These are phyloP conservation scores for Arvicanthis niloticus DNA, from an alignment of 2,113 vertebrate genomes.

Conservation along the genomic window DNA sequence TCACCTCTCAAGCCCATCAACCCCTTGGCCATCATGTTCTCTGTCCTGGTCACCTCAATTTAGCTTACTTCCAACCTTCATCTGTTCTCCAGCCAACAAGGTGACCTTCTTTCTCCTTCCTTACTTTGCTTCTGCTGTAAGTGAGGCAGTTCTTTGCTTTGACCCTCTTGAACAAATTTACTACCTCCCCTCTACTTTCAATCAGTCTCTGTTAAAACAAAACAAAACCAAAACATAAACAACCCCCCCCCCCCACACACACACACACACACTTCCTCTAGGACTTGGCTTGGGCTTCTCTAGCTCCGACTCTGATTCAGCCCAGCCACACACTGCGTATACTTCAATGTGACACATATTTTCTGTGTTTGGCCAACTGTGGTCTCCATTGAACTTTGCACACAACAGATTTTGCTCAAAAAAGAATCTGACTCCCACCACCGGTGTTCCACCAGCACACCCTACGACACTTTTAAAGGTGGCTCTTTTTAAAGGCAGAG, in stretches of 20 bases:
- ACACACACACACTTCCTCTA: background rate
- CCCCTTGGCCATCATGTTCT: background rate
- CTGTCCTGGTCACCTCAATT: background rate
- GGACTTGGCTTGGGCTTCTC: background rate
- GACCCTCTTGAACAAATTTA: background rate
- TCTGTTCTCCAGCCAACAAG: background rate
- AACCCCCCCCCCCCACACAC: no score
- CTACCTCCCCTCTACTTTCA: background rate
- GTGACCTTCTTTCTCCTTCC: background rate
- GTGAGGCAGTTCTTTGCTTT: background rate
- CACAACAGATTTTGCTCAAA: background rate
- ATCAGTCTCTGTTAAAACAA: background rate
- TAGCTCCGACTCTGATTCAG: background rate
- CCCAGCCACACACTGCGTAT: background rate
- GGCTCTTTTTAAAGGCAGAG: background rate
- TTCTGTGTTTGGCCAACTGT: background rate
- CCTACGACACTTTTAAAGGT: background rate
- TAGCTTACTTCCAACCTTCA: background rate
- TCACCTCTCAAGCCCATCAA: background rate
- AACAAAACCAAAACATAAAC: background rate
- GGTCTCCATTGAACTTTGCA: background rate
- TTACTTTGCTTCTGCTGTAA: background rate
- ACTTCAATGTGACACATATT: no score
- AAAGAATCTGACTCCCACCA: background rate
- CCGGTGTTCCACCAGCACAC: background rate